Evolutionary conservation across 1,140 invertebrate genomes (phyloP).

Genomic region (Drosophila quadrilineata): DNA sequence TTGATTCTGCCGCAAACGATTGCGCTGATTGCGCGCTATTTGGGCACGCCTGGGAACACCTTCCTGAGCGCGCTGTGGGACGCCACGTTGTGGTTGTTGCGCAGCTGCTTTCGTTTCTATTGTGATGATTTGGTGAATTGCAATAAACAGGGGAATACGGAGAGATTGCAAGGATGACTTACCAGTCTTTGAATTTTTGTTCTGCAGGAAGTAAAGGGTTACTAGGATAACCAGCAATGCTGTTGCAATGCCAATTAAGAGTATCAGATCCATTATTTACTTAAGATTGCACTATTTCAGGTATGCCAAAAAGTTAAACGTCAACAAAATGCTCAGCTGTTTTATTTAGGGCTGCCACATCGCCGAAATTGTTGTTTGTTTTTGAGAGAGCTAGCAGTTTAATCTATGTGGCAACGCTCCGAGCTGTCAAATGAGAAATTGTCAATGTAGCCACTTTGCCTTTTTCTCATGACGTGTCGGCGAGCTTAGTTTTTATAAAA

Average conservation of each 20-base stretch:
- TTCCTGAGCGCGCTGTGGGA: constrained; percentile 81
- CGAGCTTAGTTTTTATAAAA: constrained; percentile 53
- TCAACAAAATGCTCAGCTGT: constrained; percentile 59
- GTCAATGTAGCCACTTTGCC: constrained; percentile 40
- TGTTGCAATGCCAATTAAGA: constrained; percentile 82
- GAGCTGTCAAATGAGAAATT: constrained; percentile 22
- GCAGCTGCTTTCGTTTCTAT: constrained; percentile 56
- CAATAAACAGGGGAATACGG: background rate
- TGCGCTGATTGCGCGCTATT: constrained; percentile 85
- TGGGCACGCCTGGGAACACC: constrained; percentile 84
- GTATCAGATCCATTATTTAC: constrained; percentile 82
- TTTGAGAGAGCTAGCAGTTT: background rate
- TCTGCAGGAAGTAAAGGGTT: constrained; percentile 80
- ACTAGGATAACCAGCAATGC: constrained; percentile 82
- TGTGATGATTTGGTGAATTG: background rate
- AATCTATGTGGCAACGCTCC: constrained; percentile 11
- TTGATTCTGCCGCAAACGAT: constrained; percentile 82
- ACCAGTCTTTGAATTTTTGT: constrained; percentile 56
- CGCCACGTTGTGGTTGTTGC: constrained; percentile 63
- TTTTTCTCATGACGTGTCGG: constrained; percentile 81
- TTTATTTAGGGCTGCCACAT: constrained; percentile 21
- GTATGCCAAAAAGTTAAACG: constrained; percentile 60
- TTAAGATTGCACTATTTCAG: constrained; percentile 20
- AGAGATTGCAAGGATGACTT: background rate
- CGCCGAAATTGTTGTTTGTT: background rate